Evolutionary conservation across 2,888 invertebrate genomes (phyloP).

Genomic region (Tenodera sinensis): DNA sequence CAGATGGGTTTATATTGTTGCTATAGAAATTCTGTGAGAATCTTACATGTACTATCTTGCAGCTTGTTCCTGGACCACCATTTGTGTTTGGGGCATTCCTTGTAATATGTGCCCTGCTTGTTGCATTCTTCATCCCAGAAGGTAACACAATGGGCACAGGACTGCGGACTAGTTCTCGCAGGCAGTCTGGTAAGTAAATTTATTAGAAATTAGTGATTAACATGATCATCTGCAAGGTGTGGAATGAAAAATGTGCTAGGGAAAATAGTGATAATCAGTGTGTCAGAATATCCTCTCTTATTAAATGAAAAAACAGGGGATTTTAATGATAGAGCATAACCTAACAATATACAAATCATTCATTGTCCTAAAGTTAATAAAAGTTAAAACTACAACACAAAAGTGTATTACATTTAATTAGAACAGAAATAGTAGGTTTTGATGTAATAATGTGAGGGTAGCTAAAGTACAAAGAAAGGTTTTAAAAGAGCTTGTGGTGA

Average conservation of each 20-base stretch:
- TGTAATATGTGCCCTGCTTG: constrained; percentile 91
- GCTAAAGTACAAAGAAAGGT: too few species aligned
- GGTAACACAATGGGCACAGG: constrained; percentile 48
- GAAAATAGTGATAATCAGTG: too few species aligned
- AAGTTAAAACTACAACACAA: too few species aligned
- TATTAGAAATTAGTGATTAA: neutral
- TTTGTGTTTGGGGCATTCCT: constrained; percentile 97
- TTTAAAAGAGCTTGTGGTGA: too few species aligned
- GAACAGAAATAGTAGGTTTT: too few species aligned
- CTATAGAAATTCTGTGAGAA: neutral
- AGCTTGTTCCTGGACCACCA: constrained; percentile 94
- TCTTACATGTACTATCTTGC: constrained; percentile 31
- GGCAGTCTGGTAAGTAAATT: constrained; percentile 53
- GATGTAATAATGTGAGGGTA: too few species aligned
- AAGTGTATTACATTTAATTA: too few species aligned
- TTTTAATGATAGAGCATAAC: too few species aligned
- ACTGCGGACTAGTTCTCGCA: constrained; percentile 38
- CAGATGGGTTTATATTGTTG: neutral
- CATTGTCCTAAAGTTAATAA: too few species aligned
- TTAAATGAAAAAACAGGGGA: too few species aligned
- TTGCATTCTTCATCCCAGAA: constrained; percentile 83
- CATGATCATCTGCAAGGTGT: neutral
- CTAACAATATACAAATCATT: too few species aligned
- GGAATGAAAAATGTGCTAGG: neutral
- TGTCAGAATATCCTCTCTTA: too few species aligned